Percentiles rank a stretch among this genome's conserved stretches.
phyloP scores from a whole-genome alignment of 2,888 invertebrate species.

The Drosophila paramelanica region DNA sequence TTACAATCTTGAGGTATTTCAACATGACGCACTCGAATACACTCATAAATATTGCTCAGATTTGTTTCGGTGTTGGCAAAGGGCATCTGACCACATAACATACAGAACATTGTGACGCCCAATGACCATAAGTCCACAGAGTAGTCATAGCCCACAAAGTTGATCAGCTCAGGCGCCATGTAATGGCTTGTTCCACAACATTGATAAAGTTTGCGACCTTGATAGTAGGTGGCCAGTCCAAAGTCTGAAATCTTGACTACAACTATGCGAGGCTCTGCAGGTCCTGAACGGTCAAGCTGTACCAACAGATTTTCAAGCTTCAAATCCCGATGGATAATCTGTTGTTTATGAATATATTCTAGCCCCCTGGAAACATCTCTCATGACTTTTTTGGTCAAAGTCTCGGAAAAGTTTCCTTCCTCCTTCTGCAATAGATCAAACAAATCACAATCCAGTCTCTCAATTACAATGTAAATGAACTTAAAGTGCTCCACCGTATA shows the following conservation, averaged over 20 bases:
- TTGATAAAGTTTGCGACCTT: constrained; percentile 6
- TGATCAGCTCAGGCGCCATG: constrained; percentile 44
- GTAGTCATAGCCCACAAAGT: constrained; percentile 28
- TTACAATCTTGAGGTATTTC: not conserved
- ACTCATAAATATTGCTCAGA: not conserved
- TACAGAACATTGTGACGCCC: constrained; percentile 26
- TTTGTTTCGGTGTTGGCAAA: constrained; percentile 3
- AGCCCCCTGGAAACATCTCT: constrained; percentile 21
- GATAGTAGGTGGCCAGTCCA: constrained; percentile 32
- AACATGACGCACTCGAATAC: not conserved
- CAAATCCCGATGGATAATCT: constrained; percentile 43
- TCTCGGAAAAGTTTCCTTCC: constrained; percentile 6
- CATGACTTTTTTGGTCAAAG: not conserved
- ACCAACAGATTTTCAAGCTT: constrained; percentile 40
- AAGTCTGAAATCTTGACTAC: constrained; percentile 42
- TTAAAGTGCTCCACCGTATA: constrained; percentile 31
- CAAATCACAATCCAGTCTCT: constrained; percentile 30
- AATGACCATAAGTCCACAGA: constrained; percentile 39
- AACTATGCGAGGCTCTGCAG: not conserved
- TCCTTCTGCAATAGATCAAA: not conserved
- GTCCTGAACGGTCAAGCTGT: not conserved
- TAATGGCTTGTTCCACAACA: constrained; percentile 34
- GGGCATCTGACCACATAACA: constrained; percentile 25
- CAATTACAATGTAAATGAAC: constrained; percentile 18
- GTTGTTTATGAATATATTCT: constrained; percentile 19